phyloP scores from a whole-genome alignment of 2,113 vertebrate species.

The Alligator sinensis region DNA sequence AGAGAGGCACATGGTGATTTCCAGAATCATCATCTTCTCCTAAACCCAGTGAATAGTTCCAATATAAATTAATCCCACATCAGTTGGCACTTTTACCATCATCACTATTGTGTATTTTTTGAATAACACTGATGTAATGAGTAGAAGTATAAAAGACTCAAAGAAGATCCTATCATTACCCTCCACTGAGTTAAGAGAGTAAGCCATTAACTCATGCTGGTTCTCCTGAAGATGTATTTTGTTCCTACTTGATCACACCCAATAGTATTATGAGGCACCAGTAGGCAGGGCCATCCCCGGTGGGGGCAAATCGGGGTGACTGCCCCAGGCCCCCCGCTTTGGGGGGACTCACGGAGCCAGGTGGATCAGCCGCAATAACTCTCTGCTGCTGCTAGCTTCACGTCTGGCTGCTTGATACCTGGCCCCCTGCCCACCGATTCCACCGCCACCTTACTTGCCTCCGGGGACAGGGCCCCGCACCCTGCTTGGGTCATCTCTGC shows the following conservation, averaged over 20 bases:
- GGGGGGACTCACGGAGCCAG: not conserved
- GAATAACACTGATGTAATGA: not conserved
- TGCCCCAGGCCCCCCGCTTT: too few relatives aligned
- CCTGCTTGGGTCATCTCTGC: too few relatives aligned
- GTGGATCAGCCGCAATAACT: too few relatives aligned
- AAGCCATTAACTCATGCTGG: not conserved
- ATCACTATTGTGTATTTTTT: not conserved
- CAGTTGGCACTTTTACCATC: not conserved
- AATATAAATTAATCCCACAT: not conserved
- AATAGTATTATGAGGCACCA: not conserved
- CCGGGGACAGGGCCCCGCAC: too few relatives aligned
- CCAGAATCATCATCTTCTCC: not conserved
- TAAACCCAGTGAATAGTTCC: not conserved
- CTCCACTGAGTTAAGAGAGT: not conserved
- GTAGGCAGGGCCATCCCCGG: not conserved
- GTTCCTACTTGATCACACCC: not conserved
- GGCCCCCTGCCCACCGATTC: too few relatives aligned
- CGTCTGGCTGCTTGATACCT: too few relatives aligned
- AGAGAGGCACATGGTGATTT: not conserved
- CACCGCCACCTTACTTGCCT: too few relatives aligned
- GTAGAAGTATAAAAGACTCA: not conserved
- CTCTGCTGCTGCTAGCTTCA: too few relatives aligned
- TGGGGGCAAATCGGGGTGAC: too few relatives aligned
- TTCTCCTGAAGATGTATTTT: too few relatives aligned
- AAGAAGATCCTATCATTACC: not conserved